phyloP scores from a whole-genome alignment of 1,140 invertebrate species.

The Drosophila ananassae region DNA sequence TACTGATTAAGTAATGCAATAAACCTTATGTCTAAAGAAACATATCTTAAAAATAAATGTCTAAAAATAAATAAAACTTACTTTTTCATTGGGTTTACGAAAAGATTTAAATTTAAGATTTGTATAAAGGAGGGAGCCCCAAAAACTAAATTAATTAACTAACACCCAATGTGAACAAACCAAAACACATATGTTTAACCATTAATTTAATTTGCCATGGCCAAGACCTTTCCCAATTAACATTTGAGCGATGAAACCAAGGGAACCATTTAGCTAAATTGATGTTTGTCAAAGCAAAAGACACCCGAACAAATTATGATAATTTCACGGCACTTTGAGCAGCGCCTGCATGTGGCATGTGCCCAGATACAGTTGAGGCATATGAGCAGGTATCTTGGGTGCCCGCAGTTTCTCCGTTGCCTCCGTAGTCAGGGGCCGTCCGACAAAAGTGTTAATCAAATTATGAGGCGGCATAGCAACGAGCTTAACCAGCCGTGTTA shows the following conservation, averaged over 20 bases:
- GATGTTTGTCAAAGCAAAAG: constrained; percentile 66
- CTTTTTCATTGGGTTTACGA: not conserved
- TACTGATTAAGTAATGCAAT: constrained; percentile 84
- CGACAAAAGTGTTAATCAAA: constrained; percentile 77
- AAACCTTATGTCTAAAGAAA: constrained; percentile 52
- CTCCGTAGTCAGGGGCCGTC: constrained; percentile 16
- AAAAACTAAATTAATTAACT: constrained; percentile 13
- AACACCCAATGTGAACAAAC: not conserved
- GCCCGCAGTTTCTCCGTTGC: constrained; percentile 3
- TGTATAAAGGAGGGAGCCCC: not conserved
- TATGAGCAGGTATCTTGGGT: constrained; percentile 11
- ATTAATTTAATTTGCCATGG: constrained; percentile 13
- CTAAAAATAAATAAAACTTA: constrained; percentile 36
- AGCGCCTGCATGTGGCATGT: constrained; percentile 40
- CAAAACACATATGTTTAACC: not conserved
- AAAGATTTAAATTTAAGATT: not conserved
- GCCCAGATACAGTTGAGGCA: constrained; percentile 26
- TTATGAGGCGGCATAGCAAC: constrained; percentile 62
- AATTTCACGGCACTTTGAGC: constrained; percentile 70
- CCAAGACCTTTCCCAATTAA: constrained; percentile 19
- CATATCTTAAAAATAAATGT: constrained; percentile 30
- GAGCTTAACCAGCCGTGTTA: constrained; percentile 72
- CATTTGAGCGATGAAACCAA: constrained; percentile 26
- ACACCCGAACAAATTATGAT: constrained; percentile 63
- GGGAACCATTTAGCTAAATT: constrained; percentile 28